Evolutionary conservation across 2,113 vertebrate species (phyloP), one percentile per base, ranked within the genome.

Genomic region (Erythrolamprus reginae): DNA sequence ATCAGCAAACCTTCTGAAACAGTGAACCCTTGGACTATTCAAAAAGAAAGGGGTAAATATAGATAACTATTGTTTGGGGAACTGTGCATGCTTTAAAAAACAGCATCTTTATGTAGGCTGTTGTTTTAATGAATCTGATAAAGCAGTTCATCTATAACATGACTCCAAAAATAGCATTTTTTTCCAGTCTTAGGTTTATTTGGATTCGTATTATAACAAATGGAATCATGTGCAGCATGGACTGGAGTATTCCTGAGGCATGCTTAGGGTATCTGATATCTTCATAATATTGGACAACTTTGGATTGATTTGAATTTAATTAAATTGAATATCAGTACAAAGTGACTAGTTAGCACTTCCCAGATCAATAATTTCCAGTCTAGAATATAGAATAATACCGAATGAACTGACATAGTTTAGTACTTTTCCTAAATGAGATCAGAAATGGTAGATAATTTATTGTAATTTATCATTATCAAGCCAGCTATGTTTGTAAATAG

Each of bases 1-100:
- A 6, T 93, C 70, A 98, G 98, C 61, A 83, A 93, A 13, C 97
- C 97, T 0, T 97, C 98, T 0, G 98, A 98, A 82, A 98, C 98
- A 19, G 28, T 91, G 56, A 88, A 96, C 28, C 97, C 96, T 48
- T 99, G 98, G 98, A 97, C 93, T 84, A 92, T 97, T 65, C 56
- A 0, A 28, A 95, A 93, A 84, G 21, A 52, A 87, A 96, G 93
- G 6, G 96, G 96, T 96, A 94, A 94, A 90, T 0, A 10, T 33
- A 8, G 48, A 83, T 51, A 47, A 15, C 12, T 89, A 6, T 48
- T 21, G 26, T 52, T 55, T 38, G 33, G 33, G 17, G 33, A 77
- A 17, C 70, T 77, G 70, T 77, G 33, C 70, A 77, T 1, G 3
- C 17, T 42, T 42, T 3, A 86, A 28, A 42, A 84, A 84, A 48